These are phyloP conservation scores for Parazoanthus darwini DNA, from an alignment of 92 coral and sea anemone species.

Conservation along the genomic window DNA sequence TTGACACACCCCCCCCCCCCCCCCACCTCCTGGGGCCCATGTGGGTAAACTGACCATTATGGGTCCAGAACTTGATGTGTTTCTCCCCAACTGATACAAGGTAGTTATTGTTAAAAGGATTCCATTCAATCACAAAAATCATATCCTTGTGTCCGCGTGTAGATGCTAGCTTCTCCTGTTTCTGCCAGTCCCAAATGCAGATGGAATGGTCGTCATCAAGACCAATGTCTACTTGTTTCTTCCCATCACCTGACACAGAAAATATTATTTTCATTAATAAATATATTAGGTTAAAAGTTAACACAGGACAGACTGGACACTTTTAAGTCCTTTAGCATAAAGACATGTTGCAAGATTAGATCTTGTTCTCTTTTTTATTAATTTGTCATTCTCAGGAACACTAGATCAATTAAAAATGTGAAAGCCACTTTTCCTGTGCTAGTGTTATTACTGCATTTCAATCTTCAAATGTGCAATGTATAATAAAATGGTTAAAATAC, in stretches of 20 bases:
- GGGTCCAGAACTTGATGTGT: slow-evolving; percentile 98
- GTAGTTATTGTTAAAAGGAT: slow-evolving; percentile 89
- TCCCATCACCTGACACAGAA: slow-evolving; percentile 82
- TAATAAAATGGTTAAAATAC: too few species aligned
- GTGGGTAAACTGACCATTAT: slow-evolving; percentile 59
- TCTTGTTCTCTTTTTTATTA: too few species aligned
- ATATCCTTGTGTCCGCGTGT: slow-evolving; percentile 96
- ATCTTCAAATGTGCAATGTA: too few species aligned
- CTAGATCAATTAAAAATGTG: too few species aligned
- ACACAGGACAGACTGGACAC: background rate
- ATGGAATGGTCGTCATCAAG: slow-evolving; percentile 94
- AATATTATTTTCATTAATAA: background rate
- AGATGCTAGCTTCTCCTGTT: slow-evolving; percentile 88
- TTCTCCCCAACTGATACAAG: slow-evolving; percentile 96
- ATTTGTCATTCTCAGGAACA: too few species aligned
- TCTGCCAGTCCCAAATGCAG: slow-evolving; percentile 98
- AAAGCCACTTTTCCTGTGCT: too few species aligned
- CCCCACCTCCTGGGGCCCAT: background rate
- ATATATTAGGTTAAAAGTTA: background rate
- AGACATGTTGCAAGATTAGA: too few species aligned
- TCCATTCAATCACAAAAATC: slow-evolving; percentile 96
- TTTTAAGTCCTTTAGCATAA: too few species aligned
- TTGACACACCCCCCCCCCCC: too few species aligned
- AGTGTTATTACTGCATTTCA: too few species aligned
- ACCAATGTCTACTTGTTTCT: slow-evolving; percentile 93